phyloP scores from a whole-genome alignment of 2,797 vertebrate genomes.

The Acanthurus leucopareius region DNA sequence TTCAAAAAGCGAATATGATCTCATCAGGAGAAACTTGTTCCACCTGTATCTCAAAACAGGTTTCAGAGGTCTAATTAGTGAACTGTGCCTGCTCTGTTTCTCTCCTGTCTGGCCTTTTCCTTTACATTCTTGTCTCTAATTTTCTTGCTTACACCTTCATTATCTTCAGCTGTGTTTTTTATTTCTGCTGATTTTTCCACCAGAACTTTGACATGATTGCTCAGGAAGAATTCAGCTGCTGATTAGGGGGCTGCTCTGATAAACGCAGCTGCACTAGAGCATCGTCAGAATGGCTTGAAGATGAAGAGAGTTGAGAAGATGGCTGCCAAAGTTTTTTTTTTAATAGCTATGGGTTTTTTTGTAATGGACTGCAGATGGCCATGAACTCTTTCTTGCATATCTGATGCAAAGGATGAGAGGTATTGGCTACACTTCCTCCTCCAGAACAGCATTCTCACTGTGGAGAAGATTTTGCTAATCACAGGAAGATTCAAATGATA shows the following conservation, averaged over 20 bases:
- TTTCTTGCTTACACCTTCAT: not conserved
- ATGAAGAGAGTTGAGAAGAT: slow-evolving; percentile 41
- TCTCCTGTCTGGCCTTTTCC: not conserved
- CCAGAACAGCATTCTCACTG: slow-evolving; percentile 5
- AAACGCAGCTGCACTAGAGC: slow-evolving; percentile 46
- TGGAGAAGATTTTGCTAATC: slow-evolving; percentile 31
- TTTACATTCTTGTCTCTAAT: slow-evolving; percentile 3
- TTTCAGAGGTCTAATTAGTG: slow-evolving; percentile 23
- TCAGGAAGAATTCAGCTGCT: slow-evolving; percentile 34
- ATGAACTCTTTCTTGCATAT: slow-evolving; percentile 32
- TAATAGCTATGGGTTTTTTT: slow-evolving; percentile 43
- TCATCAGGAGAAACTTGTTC: not conserved
- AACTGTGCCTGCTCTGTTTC: not conserved
- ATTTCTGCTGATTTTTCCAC: slow-evolving; percentile 46
- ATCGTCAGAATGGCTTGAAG: slow-evolving; percentile 43
- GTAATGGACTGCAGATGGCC: slow-evolving; percentile 57
- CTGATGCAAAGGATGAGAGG: slow-evolving; percentile 27
- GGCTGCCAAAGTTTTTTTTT: slow-evolving; percentile 41
- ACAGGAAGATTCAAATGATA: slow-evolving; percentile 32
- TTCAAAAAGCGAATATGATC: not conserved
- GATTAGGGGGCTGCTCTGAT: slow-evolving; percentile 50
- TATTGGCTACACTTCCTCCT: slow-evolving; percentile 24
- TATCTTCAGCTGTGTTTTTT: slow-evolving; percentile 27
- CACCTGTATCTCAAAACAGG: not conserved
- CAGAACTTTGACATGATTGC: slow-evolving; percentile 52